phyloP scores from a whole-genome alignment of 2,888 invertebrate genomes.

The Agonopterix arenella region DNA sequence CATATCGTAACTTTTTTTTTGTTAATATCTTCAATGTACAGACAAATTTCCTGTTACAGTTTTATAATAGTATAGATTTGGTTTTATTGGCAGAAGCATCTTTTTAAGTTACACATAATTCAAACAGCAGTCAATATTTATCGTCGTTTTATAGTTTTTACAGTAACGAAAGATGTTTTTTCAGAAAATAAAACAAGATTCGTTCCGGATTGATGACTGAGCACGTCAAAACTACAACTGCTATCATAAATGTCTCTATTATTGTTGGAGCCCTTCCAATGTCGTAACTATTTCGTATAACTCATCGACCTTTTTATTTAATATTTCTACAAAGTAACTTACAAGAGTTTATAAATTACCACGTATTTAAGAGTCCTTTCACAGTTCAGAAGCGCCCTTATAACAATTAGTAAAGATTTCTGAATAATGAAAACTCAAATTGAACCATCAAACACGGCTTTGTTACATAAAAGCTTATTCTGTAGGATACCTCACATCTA shows the following conservation, averaged over 20 bases:
- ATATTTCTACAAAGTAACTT: conserved; percentile 19
- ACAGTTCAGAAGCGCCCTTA: no score
- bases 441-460: no score
- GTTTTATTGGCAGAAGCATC: conserved; percentile 24
- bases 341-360: conserved; percentile 13
- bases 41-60: no score
- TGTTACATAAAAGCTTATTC: no score
- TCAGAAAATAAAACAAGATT: conserved; percentile 56
- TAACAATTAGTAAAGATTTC: no score
- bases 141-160: conserved; percentile 41
- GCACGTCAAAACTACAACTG: conserved; percentile 31
- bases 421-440: no score
- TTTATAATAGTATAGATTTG: no score
- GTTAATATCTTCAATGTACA: no score
- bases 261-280: conserved; percentile 57
- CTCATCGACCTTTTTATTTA: conserved; percentile 19
- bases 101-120: conserved; percentile 22
- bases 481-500: no score
- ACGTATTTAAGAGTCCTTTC: conserved; percentile 7
- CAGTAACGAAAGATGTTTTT: conserved; percentile 56
- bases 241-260: conserved; percentile 38
- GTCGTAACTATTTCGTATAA: conserved; percentile 23
- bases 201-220: conserved; percentile 22
- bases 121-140: conserved; percentile 48
- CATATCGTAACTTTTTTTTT: no score